Base-by-base conservation (phyloP, 2,113 vertebrate species). In the Phodopus roborovskii region DNA sequence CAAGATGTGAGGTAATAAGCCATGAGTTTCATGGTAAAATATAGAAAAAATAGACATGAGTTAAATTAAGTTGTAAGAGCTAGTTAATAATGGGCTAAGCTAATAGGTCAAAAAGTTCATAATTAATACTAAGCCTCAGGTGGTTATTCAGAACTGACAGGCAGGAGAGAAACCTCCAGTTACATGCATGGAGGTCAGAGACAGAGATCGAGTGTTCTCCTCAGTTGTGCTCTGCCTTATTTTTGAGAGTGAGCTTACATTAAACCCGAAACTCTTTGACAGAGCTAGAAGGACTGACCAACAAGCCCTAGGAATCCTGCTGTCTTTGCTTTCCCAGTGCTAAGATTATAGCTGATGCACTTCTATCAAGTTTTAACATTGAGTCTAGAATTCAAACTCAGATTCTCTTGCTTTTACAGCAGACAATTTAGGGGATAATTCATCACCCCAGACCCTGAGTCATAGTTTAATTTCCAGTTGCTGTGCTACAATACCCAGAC, bases 161-260 rank as follows among this genome's bases (percentile, higher is more conserved):
- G 53, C 53, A 56, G 12, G 53, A 53, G 11, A 56, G 53, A 56
- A 56, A 13, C 53, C 13, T 56, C 11, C 53, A 56, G 53, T 6
- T 83, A 2, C 26, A 5, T 6, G 3, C 6, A 2, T 28, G 13
- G 26, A 45, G 39, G 24, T 26, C 58, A 62, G 3, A 3, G 2
- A 16, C 48, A 15, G 26, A 33, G 1, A 45, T 45, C 4, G 45
- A 13, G 8, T 66, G 26, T 11, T 28, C 26, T 62, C 39, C 26
- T 45, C 15, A 20, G 6, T 45, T 45, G 39, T 17, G 7, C 42
- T 82, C 36, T 39, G 56, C 22, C 5, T 82, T n/a, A 26, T 26
- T 60, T 66, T 84, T 48, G 82, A 64, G 26, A 33, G 3, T 45
- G 60, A 39, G 39, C 48, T 3, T 66, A 84, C 39, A 64, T 2